Evolutionary conservation across 2,797 vertebrate genomes (phyloP), one percentile per base, ranked within the genome.

Genomic region (Muraenolepis orangiensis): DNA sequence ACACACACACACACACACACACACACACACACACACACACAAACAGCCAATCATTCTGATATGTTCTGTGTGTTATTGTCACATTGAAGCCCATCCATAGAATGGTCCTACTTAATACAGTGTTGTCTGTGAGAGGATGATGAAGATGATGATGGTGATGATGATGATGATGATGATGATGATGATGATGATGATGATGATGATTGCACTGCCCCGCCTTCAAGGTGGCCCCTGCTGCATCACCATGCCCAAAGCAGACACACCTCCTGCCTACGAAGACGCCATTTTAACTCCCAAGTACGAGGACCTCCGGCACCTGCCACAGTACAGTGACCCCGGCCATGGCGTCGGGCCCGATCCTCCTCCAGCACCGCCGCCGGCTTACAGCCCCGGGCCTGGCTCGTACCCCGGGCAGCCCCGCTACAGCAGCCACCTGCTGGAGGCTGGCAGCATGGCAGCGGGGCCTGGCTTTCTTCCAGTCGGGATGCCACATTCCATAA

Each of bases 261-360:
- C 90, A 2, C 96, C 97, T 0, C 96, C 96, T 0, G 76, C 91
- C 0, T 98, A 98, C 0, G 95, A 98, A 40, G 96, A 95, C 2
- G 92, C 95, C 0, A 82, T 95, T 0, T 91, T 94, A 46, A 90
- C 89, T 0, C 89, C 92, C 0, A 79, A 91, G 28, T 77, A 84
- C 0, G 92, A 78, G 4, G 90, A 88, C 23, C 90, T 89, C 78
- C 87, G 93, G 0, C 84, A 85, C 7, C 82, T 79, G 46, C 79
- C 84, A 2, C 82, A 81, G 4, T 87, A 87, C 23, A 83, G 81
- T 20, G 77, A 64, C 34, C 71, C 74, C 18, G 74, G n/a, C 2
- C 73, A 72, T 12, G 71, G 71, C 67, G 61, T 28, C 5, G 36
- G 71, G 57, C 57, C 57, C 29, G 28, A n/a, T 6, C 32, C 80